Base-by-base conservation (phyloP, 2,888 invertebrate species). In the Bimastos eiseni region DNA sequence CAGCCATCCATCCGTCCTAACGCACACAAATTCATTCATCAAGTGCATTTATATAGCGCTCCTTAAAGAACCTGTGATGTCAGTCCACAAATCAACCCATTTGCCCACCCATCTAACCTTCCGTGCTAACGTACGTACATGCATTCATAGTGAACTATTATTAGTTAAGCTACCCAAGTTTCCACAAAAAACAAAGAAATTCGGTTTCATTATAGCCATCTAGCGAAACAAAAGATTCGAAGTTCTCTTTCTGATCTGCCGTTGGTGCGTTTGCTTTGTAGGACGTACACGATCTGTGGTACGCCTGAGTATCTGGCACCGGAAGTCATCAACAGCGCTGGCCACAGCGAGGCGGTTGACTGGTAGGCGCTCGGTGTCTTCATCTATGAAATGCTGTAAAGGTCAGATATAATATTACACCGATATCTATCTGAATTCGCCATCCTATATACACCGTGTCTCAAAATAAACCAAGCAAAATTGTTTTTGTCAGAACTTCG, bases 281-380 rank as follows among this genome's bases (percentile, higher is more conserved):
- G 98, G 93, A 99, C 98, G 91, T 98, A 98, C 98, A 98, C 98
- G 0, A 95, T 98, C 88, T 98, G 98, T 94, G 98, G 98, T 0
- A 99, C 99, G 0, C 98, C 99, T 0, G 99, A 99, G 95, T 99
- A 99, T 95, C 96, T 99, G 92, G 99, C 99, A 1, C 95, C 95
- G 89, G 98, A 99, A 96, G 98, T 99, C 92, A 98, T 98, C 93
- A 98, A 98, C 95, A 98, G 98, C 93, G 98, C 98, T 96, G 99
- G 99, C 70, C 98, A 99, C 95, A 99, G 98, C 95, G 98, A 98
- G 95, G 98, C 98, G 17, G 99, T 99, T 0, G 99, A 99, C 95
- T 99, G 98, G 98, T 99, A 99, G 99, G 98, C 99, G 37, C 96
- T 99, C 94, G 99, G 96, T 21, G 95, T 96, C 88, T 94, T 96